Evolutionary conservation across 2,888 invertebrate genomes (phyloP), one percentile per base, ranked within the genome.

Genomic region (Priocnemis perturbator): DNA sequence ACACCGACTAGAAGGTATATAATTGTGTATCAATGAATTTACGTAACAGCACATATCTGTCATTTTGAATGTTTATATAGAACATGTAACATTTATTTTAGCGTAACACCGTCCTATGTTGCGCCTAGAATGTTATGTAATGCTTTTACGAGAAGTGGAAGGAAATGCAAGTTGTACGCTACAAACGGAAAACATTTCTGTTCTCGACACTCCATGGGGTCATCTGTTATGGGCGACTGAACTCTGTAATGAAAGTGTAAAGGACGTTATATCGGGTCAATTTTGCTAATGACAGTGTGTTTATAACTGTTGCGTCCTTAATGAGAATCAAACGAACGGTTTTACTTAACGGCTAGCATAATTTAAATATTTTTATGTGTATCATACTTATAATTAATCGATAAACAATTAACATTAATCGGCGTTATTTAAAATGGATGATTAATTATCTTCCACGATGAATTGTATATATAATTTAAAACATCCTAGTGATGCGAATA

Each of bases 61-160:
- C 44, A n/a, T 30, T 2, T 20, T 37, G 17, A 19, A 56, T 30
- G 37, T 14, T 17, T 21, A 30, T 9, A 21, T 7, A 63, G 20
- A 50, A 14, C 0, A 20, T 64, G 20, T 65, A 15, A 23, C 44
- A 63, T 37, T 37, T 37, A 37, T 37, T 37, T 9, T 15, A 87
- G 87, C 47, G 30, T 63, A 11, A 82, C 83, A 3, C 81, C 86
- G 3, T 47, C 58, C 7, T 26, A 62, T 4, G 15, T 47, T 0
- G n/a, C 65, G 14, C 44, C 71, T 3, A 79, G 69, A 68, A 2
- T n/a, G 15, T 26, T 73, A n/a, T 87, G 87, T 65, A 71, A 57
- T 3, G 87, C 80, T 44, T 47, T 72, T 47, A 87, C 87, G 15
- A 82, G 81, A 73, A 83, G 66, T 20, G 87, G 86, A 21, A 81